Percentiles rank a stretch among this genome's conserved stretches.
These are phyloP conservation scores for Coracopsis vasa DNA, from an alignment of 2,113 vertebrate species.

Conservation along the genomic window DNA sequence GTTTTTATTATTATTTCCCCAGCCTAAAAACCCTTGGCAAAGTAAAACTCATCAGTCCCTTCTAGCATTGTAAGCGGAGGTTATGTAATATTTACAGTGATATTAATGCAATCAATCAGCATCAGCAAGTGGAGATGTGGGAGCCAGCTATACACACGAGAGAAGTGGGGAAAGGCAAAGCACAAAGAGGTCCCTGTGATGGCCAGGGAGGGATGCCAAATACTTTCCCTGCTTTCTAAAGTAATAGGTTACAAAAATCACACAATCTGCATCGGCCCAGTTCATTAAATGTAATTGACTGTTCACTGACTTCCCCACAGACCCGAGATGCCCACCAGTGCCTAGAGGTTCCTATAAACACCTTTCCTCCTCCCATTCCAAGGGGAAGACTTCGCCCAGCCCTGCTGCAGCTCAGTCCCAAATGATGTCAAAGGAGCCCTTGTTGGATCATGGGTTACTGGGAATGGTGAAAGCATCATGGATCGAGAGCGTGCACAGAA, in stretches of 20 bases:
- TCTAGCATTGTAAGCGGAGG: conserved; percentile 35
- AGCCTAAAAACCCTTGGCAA: conserved; percentile 37
- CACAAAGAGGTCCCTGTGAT: conserved; percentile 69
- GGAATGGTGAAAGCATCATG: neutral
- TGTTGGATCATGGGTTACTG: neutral
- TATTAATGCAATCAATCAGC: conserved; percentile 73
- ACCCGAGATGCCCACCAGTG: neutral
- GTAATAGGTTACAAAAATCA: conserved; percentile 54
- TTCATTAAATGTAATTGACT: conserved; percentile 69
- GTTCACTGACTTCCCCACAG: conserved; percentile 2
- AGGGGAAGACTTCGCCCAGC: neutral
- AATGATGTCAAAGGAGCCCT: conserved; percentile 12
- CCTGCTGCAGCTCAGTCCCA: neutral
- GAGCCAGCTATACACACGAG: conserved; percentile 13
- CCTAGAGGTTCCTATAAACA: neutral
- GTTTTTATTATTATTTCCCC: conserved; percentile 21
- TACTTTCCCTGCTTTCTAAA: conserved; percentile 57
- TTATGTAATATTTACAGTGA: conserved; percentile 72
- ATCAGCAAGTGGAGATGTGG: conserved; percentile 44
- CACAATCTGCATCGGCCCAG: conserved; percentile 43
- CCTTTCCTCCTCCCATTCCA: neutral
- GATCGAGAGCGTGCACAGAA: neutral
- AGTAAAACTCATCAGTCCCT: conserved; percentile 40
- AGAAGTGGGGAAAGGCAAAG: conserved; percentile 51
- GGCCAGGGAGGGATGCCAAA: conserved; percentile 60